phyloP scores from a whole-genome alignment of 2,113 vertebrate species.

The Empidonax alnorum region DNA sequence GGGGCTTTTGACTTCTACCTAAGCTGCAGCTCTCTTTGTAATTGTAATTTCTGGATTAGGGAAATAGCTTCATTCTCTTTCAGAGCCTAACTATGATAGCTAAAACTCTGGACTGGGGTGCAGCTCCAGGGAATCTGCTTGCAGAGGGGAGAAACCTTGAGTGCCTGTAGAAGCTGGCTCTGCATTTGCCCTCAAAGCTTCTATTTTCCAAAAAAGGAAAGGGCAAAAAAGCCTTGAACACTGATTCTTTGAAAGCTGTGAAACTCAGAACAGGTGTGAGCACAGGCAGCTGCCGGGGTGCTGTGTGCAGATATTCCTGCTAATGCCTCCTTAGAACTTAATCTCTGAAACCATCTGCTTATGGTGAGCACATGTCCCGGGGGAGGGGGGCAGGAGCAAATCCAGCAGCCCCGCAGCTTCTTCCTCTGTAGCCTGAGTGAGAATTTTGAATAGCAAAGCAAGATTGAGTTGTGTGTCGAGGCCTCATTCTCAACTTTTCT shows the following conservation, averaged over 20 bases:
- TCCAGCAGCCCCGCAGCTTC: neutral
- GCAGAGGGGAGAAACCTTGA: neutral
- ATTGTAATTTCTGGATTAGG: neutral
- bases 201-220: constrained; percentile 48
- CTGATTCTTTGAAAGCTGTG: constrained; percentile 71
- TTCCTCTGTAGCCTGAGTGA: neutral
- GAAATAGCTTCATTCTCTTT: neutral
- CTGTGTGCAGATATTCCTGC: constrained; percentile 62
- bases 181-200: constrained; percentile 6
- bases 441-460: neutral
- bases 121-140: neutral
- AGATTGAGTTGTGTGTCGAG: neutral
- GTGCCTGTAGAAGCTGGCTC: neutral
- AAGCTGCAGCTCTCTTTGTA: neutral
- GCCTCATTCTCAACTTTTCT: neutral
- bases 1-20: neutral
- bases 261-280: constrained; percentile 73
- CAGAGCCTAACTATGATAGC: neutral
- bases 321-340: constrained; percentile 72
- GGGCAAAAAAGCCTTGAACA: constrained; percentile 55
- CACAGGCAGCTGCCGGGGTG: constrained; percentile 61
- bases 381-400: neutral
- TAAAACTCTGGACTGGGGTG: neutral
- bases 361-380: constrained; percentile 58
- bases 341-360: constrained; percentile 73